Conservation (phyloP, 2,113 vertebrate genomes). For the Passer domesticus region DNA sequence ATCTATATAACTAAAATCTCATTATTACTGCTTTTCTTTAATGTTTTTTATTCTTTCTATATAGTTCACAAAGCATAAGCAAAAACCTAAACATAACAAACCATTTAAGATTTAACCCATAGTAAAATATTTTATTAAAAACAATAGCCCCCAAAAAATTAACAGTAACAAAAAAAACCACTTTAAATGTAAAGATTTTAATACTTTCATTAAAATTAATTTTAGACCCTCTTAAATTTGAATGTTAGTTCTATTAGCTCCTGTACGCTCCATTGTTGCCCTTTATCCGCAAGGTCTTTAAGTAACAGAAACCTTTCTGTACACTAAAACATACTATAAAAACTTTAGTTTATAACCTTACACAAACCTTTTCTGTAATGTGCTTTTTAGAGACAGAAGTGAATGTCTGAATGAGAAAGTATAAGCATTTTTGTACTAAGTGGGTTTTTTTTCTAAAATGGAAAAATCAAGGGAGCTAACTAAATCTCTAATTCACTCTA, state of each 20-base stretch:
- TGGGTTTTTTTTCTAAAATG: neutral
- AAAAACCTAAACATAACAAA: neutral
- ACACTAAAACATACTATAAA: neutral
- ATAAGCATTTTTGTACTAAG: neutral
- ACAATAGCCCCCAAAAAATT: fast-evolving
- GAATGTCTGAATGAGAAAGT: neutral
- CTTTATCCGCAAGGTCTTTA: neutral
- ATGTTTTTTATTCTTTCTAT: neutral
- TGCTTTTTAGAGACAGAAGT: neutral
- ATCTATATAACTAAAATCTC: neutral
- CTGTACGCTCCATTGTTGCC: neutral
- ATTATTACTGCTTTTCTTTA: neutral
- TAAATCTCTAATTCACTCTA: neutral
- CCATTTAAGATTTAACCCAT: neutral
- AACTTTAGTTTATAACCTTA: neutral
- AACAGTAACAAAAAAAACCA: neutral
- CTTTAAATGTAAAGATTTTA: neutral
- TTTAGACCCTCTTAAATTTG: neutral
- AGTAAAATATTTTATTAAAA: neutral
- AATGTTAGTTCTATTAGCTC: neutral
- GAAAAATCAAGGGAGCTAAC: neutral
- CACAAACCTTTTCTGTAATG: neutral
- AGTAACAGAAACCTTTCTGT: neutral
- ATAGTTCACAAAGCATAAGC: neutral
- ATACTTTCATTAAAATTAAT: neutral